These are phyloP conservation scores for Lithophane semibrunnea DNA, from an alignment of 2,888 invertebrate species.

Conservation along the genomic window DNA sequence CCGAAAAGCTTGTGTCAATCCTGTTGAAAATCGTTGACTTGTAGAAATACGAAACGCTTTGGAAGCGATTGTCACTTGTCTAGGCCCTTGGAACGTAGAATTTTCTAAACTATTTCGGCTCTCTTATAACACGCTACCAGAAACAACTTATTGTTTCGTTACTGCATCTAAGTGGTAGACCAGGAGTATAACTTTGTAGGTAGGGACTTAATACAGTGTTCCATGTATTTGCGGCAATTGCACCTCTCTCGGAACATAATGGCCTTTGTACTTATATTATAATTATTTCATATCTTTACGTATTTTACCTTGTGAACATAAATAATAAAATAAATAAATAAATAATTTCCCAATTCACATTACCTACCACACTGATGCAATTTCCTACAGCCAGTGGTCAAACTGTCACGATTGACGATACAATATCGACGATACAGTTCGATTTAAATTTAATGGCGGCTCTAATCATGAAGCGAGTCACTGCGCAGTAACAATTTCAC, in stretches of 20 bases:
- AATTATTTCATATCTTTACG: no score
- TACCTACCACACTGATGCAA: background rate
- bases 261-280: no score
- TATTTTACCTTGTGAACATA: no score
- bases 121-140: background rate
- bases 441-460: no score
- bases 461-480: no score
- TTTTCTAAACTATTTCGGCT: background rate
- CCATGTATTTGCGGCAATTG: background rate
- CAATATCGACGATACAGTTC: no score
- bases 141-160: background rate
- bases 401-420: background rate
- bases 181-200: background rate
- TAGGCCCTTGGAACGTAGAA: background rate
- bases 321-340: no score
- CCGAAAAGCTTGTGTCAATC: no score
- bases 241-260: background rate
- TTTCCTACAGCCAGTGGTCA: background rate
- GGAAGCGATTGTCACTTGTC: no score
- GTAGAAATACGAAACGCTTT: no score
- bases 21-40: no score
- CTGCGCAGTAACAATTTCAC: no score
- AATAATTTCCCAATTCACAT: background rate
- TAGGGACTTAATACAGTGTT: background rate
- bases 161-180: background rate